Base-by-base conservation (phyloP, 2,797 vertebrate genomes). In the Synaphobranchus kaupii region DNA sequence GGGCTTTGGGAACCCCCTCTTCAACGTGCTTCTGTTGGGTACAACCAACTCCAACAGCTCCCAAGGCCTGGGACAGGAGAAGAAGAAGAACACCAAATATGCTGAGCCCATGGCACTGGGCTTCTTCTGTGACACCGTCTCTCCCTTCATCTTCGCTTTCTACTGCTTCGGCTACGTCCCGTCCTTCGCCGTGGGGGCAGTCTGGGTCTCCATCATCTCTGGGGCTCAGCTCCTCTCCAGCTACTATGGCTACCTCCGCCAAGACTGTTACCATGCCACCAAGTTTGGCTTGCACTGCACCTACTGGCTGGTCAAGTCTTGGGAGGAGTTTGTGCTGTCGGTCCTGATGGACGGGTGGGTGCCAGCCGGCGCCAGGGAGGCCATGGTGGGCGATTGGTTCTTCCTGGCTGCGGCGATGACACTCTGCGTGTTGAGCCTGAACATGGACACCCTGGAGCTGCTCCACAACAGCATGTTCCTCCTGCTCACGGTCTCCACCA, bases 31-130 rank as follows among this genome's bases (percentile, higher is more conserved):
- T 60, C 94, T 98, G 47, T 91, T 98, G 5, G 97, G 97, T 0
- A 96, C 97, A 0, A 89, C 93, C 8, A 97, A 94, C 89, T 94
- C 93, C n/a, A 88, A 90, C 88, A 96, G 91, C 44, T 90, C 96
- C 48, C 95, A 96, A 82, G 95, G 91, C 83, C 87, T 92, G 2
- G 96, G 95, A 48, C 95, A 97, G 83, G 97, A 97, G 84, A 98
- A 97, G 89, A 97, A 97, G 87, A 98, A 98, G 93, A 98, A 98
- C 89, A 98, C 97, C 0, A 98, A 98, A 89, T 98, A 98, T 0
- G 97, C 97, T 0, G 97, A 98, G 91, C 97, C 97, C 0, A 97
- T 97, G 96, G 98, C 97, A 0, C 93, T 98, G 71, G 96, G 96
- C 58, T 97, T 96, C 91, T 95, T 98, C 92, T 97, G 97, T 0